phyloP scores from a whole-genome alignment of 2,888 invertebrate species.

The Neoaliturus tenellus region DNA sequence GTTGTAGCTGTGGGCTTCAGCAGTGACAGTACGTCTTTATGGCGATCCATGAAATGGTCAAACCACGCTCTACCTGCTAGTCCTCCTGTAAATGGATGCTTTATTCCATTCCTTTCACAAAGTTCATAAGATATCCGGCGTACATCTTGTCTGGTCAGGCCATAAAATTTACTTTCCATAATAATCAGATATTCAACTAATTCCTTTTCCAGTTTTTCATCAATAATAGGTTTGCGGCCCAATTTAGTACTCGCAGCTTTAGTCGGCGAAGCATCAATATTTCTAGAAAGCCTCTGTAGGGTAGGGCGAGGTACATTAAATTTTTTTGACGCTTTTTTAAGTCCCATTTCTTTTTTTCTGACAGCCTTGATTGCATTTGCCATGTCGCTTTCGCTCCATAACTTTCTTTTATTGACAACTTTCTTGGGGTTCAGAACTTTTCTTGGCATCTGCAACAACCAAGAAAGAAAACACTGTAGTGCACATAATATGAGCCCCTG shows the following conservation, averaged over 20 bases:
- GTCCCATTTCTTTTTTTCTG: constrained; percentile 4
- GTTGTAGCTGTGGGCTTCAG: constrained; percentile 62
- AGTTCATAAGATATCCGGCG: constrained; percentile 59
- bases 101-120: constrained; percentile 58
- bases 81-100: constrained; percentile 59
- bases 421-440: constrained; percentile 2
- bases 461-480: not conserved
- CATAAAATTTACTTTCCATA: constrained; percentile 58
- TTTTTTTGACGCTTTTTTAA: not conserved
- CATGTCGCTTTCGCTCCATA: not conserved
- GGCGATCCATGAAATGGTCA: constrained; percentile 58
- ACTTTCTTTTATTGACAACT: not conserved
- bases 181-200: constrained; percentile 45
- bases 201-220: constrained; percentile 54
- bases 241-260: constrained; percentile 32
- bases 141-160: constrained; percentile 57
- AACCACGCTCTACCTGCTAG: constrained; percentile 59
- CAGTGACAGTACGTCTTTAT: constrained; percentile 58
- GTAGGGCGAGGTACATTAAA: constrained; percentile 49
- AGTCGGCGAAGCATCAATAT: not conserved
- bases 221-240: constrained; percentile 44
- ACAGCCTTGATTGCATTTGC: not conserved
- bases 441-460: constrained; percentile 30
- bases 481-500: constrained; percentile 12
- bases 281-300: constrained; percentile 38